Conservation (phyloP, 2,797 vertebrate species). For the Sebastes oblongus region DNA sequence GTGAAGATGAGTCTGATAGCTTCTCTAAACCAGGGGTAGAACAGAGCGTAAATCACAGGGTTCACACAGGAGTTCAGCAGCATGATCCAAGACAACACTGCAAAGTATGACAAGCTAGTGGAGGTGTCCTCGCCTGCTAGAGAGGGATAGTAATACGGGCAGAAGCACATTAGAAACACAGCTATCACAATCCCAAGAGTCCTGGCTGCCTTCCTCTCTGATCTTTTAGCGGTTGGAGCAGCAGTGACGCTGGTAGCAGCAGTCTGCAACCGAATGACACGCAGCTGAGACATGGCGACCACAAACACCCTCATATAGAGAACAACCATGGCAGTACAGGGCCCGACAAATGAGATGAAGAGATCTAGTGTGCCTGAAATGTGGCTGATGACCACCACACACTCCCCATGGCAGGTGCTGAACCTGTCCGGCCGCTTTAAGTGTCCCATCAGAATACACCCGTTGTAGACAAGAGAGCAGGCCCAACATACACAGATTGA, state of each 20-base stretch:
- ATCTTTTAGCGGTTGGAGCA: background rate
- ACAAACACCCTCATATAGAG: constrained; percentile 66
- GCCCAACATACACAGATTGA: constrained; percentile 54
- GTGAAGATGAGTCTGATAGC: constrained; percentile 57
- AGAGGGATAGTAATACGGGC: constrained; percentile 57
- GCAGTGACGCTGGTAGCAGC: background rate
- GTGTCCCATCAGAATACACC: constrained; percentile 23
- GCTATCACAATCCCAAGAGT: constrained; percentile 53
- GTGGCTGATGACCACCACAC: constrained; percentile 39
- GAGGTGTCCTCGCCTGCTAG: constrained; percentile 16
- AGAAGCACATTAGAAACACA: constrained; percentile 62
- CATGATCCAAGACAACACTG: constrained; percentile 49
- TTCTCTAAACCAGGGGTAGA: constrained; percentile 71
- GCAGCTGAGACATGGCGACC: constrained; percentile 47
- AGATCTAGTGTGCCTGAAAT: background rate
- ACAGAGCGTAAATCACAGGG: constrained; percentile 69
- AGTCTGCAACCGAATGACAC: background rate
- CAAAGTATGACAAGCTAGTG: background rate
- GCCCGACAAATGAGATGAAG: constrained; percentile 22
- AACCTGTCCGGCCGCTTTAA: constrained; percentile 20
- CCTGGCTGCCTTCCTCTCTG: constrained; percentile 64
- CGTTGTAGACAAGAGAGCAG: constrained; percentile 50
- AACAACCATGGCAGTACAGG: constrained; percentile 51
- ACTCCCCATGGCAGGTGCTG: constrained; percentile 55
- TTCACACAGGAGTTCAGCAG: constrained; percentile 63